A percentile compares a stretch with the other conserved stretches of the same genome.
Conservation (phyloP, 2,113 vertebrate species). For the Cervus canadensis region DNA sequence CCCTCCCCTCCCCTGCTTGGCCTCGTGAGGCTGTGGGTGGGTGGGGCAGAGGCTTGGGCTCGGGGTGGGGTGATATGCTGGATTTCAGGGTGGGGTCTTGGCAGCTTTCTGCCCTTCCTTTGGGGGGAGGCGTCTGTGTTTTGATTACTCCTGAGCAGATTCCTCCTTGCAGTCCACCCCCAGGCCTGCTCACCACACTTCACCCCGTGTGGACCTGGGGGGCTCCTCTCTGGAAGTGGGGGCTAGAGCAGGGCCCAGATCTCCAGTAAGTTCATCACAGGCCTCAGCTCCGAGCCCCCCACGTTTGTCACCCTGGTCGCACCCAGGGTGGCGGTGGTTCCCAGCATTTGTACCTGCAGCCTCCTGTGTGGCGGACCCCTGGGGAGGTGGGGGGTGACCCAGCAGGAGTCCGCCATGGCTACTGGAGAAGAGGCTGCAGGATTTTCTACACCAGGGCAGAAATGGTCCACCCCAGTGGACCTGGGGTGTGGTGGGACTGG, state of each 20-base stretch:
- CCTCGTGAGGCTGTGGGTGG: neutral
- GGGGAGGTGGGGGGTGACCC: neutral
- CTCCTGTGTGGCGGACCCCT: neutral
- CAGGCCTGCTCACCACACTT: neutral
- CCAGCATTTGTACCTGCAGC: neutral
- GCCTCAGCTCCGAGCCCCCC: neutral
- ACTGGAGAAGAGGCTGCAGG: neutral
- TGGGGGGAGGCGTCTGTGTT: slow-evolving; percentile 6
- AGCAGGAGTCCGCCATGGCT: accelerated
- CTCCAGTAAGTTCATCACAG: neutral
- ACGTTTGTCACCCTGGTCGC: neutral
- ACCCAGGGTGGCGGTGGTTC: neutral
- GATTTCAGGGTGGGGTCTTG: neutral
- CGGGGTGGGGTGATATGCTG: neutral
- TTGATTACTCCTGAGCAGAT: neutral
- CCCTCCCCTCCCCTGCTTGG: neutral
- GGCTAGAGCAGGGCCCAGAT: neutral
- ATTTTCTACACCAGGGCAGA: neutral
- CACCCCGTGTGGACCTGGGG: accelerated
- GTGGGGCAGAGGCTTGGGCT: slow-evolving; percentile 12
- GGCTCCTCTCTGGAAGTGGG: neutral
- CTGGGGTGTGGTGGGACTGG: neutral
- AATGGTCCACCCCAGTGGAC: neutral
- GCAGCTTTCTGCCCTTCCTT: neutral
- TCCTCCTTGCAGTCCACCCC: neutral